phyloP scores from a whole-genome alignment of 2,113 vertebrate genomes.

The Leptocoma aspasia region DNA sequence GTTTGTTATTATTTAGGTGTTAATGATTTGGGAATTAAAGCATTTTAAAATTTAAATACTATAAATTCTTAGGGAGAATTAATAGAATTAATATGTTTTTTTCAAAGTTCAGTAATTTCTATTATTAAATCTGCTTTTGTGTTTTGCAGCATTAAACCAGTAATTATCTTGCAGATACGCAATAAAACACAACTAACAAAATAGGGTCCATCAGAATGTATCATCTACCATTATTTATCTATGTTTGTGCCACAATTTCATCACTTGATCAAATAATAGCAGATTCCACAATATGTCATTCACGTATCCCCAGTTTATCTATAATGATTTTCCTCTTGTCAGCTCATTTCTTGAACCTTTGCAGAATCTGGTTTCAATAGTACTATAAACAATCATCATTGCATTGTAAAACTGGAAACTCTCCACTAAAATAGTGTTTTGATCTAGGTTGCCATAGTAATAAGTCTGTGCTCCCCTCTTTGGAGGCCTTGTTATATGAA shows the following conservation, averaged over 20 bases:
- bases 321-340: conserved; percentile 85
- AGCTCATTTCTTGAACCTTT: conserved; percentile 85
- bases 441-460: conserved; percentile 94
- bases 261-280: conserved; percentile 78
- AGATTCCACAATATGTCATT: conserved; percentile 74
- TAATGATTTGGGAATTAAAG: background rate
- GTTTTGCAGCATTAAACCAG: background rate
- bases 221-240: conserved; percentile 63
- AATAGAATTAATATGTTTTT: background rate
- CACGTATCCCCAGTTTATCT: conserved; percentile 81
- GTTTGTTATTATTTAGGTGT: background rate
- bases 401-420: conserved; percentile 96
- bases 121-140: background rate
- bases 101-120: background rate
- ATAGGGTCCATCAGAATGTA: conserved; percentile 2
- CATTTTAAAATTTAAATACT: background rate
- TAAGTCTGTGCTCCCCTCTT: conserved; percentile 93
- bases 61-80: conserved; percentile 11
- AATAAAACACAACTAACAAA: conserved; percentile 23
- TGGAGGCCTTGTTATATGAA: conserved; percentile 99
- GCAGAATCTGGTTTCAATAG: conserved; percentile 83
- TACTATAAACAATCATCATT: conserved; percentile 96
- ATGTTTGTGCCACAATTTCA: conserved; percentile 69
- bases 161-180: conserved; percentile 13
- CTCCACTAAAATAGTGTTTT: conserved; percentile 92